Evolutionary conservation across 2,888 invertebrate species (phyloP).

Genomic region (Leuctra nigra): DNA sequence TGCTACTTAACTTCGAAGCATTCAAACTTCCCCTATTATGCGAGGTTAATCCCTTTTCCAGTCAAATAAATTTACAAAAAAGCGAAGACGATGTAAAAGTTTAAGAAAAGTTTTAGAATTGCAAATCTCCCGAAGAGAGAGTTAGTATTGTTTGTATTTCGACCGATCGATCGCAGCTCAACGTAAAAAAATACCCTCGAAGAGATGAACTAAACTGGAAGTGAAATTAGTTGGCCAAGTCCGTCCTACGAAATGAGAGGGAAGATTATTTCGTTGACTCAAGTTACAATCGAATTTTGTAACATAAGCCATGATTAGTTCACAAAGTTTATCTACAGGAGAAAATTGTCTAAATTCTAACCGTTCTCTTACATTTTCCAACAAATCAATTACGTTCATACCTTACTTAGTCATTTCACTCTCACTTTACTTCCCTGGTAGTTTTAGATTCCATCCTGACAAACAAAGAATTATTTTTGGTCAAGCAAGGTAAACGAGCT

Average conservation of each 20-base stretch:
- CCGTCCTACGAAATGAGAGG: not conserved
- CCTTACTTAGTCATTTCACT: no score
- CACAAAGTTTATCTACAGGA: no score
- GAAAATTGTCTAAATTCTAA: no score
- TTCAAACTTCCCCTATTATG: slow-evolving; percentile 6
- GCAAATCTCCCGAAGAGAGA: slow-evolving; percentile 5
- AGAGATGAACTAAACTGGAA: not conserved
- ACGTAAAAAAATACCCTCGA: not conserved
- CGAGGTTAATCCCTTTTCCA: slow-evolving; percentile 11
- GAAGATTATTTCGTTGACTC: slow-evolving; percentile 4
- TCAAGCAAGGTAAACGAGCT: no score
- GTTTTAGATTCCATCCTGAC: no score
- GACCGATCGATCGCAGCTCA: not conserved
- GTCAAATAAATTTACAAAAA: slow-evolving; percentile 6
- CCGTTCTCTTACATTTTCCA: no score
- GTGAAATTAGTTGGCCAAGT: slow-evolving; percentile 9
- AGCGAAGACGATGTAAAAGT: slow-evolving; percentile 8
- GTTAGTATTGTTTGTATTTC: slow-evolving; percentile 10
- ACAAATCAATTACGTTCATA: no score
- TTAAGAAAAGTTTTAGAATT: slow-evolving; percentile 3
- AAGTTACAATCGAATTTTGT: not conserved
- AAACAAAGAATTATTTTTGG: no score
- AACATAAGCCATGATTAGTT: no score
- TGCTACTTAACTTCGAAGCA: no score
- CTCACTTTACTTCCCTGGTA: no score